Evolutionary conservation across 2,797 vertebrate species (phyloP).

Genomic region (Pipistrellus nathusii): DNA sequence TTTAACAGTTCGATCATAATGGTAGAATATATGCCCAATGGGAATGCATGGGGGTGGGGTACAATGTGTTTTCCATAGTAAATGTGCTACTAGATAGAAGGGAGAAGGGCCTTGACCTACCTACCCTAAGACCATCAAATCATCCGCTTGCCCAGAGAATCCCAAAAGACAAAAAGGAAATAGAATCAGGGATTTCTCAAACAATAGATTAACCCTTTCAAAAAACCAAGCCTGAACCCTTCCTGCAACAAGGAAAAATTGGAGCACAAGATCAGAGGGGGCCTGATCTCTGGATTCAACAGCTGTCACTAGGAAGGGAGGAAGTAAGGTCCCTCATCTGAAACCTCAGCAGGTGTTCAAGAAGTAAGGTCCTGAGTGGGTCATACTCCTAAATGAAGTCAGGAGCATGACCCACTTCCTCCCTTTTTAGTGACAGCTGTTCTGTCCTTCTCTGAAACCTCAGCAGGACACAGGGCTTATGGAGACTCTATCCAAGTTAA

Average conservation of each 20-base stretch:
- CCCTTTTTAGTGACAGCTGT: too few relatives aligned
- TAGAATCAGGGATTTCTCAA: neutral
- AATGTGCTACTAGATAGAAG: neutral
- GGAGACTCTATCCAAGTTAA: neutral
- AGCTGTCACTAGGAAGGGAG: neutral
- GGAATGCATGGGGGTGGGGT: neutral
- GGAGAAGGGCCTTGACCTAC: neutral
- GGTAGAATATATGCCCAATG: neutral
- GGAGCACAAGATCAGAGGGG: neutral
- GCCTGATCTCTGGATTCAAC: neutral
- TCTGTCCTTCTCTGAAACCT: neutral
- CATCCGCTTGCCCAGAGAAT: slow-evolving; percentile 16
- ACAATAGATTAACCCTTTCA: neutral
- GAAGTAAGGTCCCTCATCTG: neutral
- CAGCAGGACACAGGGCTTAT: neutral
- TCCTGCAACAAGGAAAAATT: neutral
- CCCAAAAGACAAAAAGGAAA: slow-evolving; percentile 16
- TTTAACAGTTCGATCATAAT: neutral
- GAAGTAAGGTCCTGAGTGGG: too few relatives aligned
- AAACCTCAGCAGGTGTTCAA: neutral
- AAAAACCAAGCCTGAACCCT: slow-evolving; percentile 19
- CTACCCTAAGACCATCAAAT: neutral
- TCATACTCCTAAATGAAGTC: too few relatives aligned
- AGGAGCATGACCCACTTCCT: too few relatives aligned
- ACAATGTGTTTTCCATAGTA: neutral